Conservation (phyloP, 2,113 vertebrate species). For the Burhinus oedicnemus region DNA sequence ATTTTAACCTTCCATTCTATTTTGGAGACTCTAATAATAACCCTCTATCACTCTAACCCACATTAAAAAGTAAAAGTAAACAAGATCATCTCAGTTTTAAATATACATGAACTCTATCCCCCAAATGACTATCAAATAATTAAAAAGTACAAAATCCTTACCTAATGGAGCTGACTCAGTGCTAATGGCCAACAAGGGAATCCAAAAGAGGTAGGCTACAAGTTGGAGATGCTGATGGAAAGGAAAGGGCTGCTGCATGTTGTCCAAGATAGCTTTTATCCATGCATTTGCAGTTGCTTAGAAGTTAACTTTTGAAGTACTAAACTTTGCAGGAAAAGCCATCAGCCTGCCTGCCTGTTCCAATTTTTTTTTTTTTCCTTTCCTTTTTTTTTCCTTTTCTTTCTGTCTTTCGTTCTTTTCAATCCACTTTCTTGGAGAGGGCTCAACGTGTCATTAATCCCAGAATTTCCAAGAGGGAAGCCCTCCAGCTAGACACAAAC, state of each 20-base stretch:
- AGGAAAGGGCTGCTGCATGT: constrained; percentile 16
- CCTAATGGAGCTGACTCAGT: constrained; percentile 3
- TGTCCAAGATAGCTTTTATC: not conserved
- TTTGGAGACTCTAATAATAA: not conserved
- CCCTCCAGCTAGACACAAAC: not conserved
- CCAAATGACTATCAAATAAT: not conserved
- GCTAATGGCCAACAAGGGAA: not conserved
- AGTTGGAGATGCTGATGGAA: constrained; percentile 37
- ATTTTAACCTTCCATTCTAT: not conserved
- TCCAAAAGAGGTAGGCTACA: constrained; percentile 36
- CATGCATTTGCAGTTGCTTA: constrained; percentile 9
- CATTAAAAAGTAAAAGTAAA: not conserved
- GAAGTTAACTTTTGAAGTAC: constrained; percentile 32
- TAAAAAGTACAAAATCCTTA: constrained; percentile 53
- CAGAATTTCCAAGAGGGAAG: not conserved
- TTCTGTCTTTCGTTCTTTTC: not conserved
- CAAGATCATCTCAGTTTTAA: not conserved
- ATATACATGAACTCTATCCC: not conserved
- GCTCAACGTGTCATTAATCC: not conserved
- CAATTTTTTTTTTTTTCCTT: not conserved
- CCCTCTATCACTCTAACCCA: not conserved
- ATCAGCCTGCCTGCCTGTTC: not conserved
- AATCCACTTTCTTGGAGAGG: not conserved
- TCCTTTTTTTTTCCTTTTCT: not conserved
- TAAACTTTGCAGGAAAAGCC: constrained; percentile 38